Evolutionary conservation across 2,113 vertebrate species (phyloP), one percentile per base, ranked within the genome.

Genomic region (Callaeas wilsoni): DNA sequence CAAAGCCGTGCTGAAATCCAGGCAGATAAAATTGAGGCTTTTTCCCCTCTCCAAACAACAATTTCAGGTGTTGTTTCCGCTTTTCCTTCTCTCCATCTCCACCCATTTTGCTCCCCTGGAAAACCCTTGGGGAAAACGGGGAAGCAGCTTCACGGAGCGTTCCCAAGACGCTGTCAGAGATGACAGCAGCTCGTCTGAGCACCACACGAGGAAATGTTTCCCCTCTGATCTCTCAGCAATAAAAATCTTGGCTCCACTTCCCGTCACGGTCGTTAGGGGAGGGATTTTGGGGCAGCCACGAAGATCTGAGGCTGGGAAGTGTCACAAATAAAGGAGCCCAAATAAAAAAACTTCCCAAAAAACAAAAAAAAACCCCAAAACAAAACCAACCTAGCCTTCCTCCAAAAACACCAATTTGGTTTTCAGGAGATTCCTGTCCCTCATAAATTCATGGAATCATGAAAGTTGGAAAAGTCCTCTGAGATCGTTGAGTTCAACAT

Each of bases 341-440:
- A 18, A 13, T 8, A 20, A 65, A 75, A 52, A 29, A n/a, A n/a
- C n/a, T n/a, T 5, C 12, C 4, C 13, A n/a, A 50, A 59, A 23
- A 29, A 21, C 8, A 32, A 44, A 62, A n/a, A 52, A 2, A 4
- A n/a, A n/a, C n/a, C n/a, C n/a, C 0, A 0, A 37, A 39, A 18
- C 4, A 4, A 64, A 73, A 46, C 11, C 22, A 12, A 23, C 3
- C 13, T 17, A 71, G 4, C 1, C 4, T 13, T 16, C 4, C 18
- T 39, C 12, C 39, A 32, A 35, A 29, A 13, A 6, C 5, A 2
- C 6, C 4, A 15, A 0, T 16, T 2, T 30, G 32, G 6, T 13
- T 62, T 62, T 13, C 13, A 68, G 35, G 26, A 30, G 16, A 49
- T 47, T 26, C 7, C 29, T 10, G 32, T 29, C 10, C 62, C 35